Evolutionary conservation across 2,888 invertebrate genomes (phyloP).

Genomic region (Arge pagana): DNA sequence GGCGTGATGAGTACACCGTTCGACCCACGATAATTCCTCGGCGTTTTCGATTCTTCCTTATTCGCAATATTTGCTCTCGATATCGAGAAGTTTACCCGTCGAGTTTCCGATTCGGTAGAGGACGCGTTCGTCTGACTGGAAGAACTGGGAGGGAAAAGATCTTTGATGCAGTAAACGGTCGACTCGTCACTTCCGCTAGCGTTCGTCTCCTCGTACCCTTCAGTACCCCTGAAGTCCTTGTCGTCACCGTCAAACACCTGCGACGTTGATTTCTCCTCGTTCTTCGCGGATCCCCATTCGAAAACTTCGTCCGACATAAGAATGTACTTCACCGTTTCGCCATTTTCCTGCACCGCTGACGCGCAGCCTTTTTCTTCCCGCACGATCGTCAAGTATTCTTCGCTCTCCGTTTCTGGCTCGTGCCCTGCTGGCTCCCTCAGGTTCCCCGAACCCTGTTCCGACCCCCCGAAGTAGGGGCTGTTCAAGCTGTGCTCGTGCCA

Average conservation of each 20-base stretch:
- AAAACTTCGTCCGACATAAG: constrained; percentile 17
- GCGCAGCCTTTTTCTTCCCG: constrained; percentile 7
- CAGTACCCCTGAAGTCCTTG: background rate
- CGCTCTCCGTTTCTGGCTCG: constrained; percentile 1
- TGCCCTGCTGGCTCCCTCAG: background rate
- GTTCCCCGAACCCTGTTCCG: constrained; percentile 2
- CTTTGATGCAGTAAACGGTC: constrained; percentile 6
- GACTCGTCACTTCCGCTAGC: background rate
- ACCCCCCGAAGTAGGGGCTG: constrained; percentile 20
- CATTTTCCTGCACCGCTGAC: background rate
- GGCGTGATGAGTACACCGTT: constrained; percentile 15
- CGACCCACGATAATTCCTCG: too few species aligned
- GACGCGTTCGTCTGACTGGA: background rate
- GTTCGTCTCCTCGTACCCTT: background rate
- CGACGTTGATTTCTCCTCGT: too few species aligned
- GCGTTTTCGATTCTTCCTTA: too few species aligned
- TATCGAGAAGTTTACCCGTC: background rate
- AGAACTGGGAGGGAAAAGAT: background rate
- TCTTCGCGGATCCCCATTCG: background rate
- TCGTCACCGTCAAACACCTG: background rate
- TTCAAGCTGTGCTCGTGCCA: constrained; percentile 22
- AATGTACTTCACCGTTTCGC: background rate
- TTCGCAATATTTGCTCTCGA: too few species aligned
- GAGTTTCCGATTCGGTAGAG: background rate
- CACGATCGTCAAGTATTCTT: constrained; percentile 19